These are phyloP conservation scores for Anguilla japonica DNA, from an alignment of 2,113 vertebrate genomes.

Conservation along the genomic window DNA sequence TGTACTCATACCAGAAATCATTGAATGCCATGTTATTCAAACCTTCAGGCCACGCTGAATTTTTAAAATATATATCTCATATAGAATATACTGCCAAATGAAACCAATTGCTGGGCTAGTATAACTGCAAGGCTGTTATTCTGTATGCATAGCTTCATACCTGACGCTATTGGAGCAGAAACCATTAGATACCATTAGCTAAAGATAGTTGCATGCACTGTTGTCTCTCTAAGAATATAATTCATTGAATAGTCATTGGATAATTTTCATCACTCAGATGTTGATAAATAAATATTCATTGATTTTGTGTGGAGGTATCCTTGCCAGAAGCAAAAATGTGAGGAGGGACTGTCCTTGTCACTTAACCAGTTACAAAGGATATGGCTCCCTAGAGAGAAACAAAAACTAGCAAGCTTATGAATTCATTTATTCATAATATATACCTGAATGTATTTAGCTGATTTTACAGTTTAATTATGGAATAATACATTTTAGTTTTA, in stretches of 20 bases:
- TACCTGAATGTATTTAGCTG: background rate
- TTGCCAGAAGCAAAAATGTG: background rate
- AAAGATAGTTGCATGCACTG: no score
- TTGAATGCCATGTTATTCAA: no score
- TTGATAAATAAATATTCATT: background rate
- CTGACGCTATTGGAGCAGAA: background rate
- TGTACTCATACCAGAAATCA: no score
- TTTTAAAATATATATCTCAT: no score
- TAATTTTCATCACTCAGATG: background rate
- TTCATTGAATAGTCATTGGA: background rate
- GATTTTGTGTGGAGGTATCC: background rate
- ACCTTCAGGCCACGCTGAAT: no score
- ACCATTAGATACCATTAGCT: background rate
- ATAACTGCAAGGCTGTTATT: background rate
- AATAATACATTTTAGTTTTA: background rate
- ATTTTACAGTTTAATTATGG: background rate
- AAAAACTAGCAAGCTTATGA: background rate
- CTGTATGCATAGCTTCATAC: background rate
- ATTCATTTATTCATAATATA: background rate
- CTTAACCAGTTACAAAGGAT: background rate
- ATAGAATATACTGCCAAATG: background rate
- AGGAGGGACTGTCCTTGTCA: background rate
- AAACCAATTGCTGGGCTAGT: background rate
- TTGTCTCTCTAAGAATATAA: no score
- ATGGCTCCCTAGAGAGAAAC: background rate